These are phyloP conservation scores for Mercenaria mercenaria DNA, from an alignment of 1,140 invertebrate genomes.

Conservation along the genomic window DNA sequence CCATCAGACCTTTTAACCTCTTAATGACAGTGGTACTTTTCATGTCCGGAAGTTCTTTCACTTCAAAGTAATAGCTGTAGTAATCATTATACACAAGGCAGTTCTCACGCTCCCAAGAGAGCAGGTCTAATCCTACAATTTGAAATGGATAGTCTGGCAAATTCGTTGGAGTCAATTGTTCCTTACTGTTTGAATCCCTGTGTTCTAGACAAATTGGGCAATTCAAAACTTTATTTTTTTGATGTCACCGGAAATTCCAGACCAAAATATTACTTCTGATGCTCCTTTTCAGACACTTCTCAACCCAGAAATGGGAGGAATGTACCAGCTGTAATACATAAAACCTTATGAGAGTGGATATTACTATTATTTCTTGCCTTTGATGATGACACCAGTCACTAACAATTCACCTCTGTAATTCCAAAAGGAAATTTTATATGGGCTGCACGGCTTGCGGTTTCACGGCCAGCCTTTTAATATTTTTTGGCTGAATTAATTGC, in stretches of 20 bases:
- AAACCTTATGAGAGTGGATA: background rate
- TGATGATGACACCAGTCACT: no score
- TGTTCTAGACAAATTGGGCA: background rate
- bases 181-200: background rate
- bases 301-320: constrained; percentile 39
- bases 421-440: background rate
- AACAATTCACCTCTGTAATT: background rate
- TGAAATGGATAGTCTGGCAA: constrained; percentile 25
- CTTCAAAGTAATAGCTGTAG: constrained; percentile 15
- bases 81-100: constrained; percentile 41
- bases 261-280: no score
- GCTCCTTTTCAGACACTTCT: no score
- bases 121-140: constrained; percentile 23
- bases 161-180: constrained; percentile 28
- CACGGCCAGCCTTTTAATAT: no score
- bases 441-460: no score
- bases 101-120: background rate
- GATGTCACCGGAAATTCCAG: no score
- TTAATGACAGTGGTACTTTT: constrained; percentile 30
- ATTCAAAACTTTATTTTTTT: no score
- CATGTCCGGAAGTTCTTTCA: constrained; percentile 20
- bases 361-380: background rate
- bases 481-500: no score
- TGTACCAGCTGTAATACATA: no score
- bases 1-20: constrained; percentile 1